These are phyloP conservation scores for Dromococcyx pavoninus DNA, from an alignment of 2,797 vertebrate genomes.

Conservation along the genomic window DNA sequence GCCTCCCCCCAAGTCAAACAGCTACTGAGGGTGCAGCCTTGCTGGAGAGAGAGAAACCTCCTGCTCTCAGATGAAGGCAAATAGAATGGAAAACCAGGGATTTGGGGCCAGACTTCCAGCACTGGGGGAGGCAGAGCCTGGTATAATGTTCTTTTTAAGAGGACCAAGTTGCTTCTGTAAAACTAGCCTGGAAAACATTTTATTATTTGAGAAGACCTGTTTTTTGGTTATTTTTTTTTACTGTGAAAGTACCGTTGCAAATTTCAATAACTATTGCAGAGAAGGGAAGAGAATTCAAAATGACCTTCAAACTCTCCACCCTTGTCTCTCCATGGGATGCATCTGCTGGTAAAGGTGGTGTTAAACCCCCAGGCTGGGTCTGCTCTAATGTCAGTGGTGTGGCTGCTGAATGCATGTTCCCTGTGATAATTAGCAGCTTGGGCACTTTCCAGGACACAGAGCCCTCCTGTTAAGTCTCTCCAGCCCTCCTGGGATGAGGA, in stretches of 20 bases:
- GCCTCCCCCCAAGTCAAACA: not conserved
- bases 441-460: not conserved
- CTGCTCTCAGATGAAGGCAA: rapidly evolving
- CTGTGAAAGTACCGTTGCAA: rapidly evolving
- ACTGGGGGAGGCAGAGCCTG: rapidly evolving
- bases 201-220: rapidly evolving
- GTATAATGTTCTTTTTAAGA: not conserved
- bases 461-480: rapidly evolving
- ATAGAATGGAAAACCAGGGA: not conserved
- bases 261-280: not conserved
- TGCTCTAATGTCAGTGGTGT: not conserved
- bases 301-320: too few relatives aligned
- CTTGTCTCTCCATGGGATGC: rapidly evolving
- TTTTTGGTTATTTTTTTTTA: not conserved
- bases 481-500: not conserved
- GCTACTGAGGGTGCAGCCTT: not conserved
- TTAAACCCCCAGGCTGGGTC: rapidly evolving
- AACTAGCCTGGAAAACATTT: not conserved
- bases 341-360: not conserved
- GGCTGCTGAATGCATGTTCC: rapidly evolving
- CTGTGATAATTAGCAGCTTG: rapidly evolving
- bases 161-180: not conserved
- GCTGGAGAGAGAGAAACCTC: not conserved
- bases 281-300: not conserved
- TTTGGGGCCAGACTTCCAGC: not conserved